Percentiles rank a stretch among this genome's conserved stretches.
Evolutionary conservation across 2,113 vertebrate genomes (phyloP).

Genomic region (Lanius collurio): DNA sequence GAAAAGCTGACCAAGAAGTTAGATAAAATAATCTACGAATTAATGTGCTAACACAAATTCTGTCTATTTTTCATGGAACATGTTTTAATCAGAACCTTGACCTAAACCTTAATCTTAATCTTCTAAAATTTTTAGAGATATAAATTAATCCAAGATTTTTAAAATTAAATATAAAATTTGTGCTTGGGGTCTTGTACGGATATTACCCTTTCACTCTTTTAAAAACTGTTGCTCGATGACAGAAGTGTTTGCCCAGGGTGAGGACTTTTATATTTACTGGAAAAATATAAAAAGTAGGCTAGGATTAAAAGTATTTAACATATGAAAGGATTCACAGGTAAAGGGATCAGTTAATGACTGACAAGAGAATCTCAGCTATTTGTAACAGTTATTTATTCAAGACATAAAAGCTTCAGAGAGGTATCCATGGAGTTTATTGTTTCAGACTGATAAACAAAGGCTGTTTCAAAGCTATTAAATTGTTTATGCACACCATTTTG

Average conservation of each 20-base stretch:
- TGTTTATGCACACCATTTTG: neutral
- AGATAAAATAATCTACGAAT: neutral
- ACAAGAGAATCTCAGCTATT: neutral
- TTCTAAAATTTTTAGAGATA: neutral
- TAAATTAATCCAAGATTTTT: neutral
- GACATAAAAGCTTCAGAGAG: neutral
- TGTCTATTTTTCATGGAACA: neutral
- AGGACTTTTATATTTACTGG: neutral
- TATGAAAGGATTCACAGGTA: neutral
- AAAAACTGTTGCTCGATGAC: neutral
- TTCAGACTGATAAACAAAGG: neutral
- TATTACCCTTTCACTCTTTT: neutral
- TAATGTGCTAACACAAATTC: neutral
- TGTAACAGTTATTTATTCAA: neutral
- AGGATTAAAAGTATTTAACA: neutral
- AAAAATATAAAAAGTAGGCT: neutral
- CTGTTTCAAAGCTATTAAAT: neutral
- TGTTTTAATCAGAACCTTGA: neutral
- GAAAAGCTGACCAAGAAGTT: neutral
- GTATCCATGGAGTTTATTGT: neutral
- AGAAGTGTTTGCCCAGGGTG: neutral
- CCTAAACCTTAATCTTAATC: neutral
- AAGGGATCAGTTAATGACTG: neutral
- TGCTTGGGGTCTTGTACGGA: neutral
- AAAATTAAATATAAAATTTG: neutral